These are phyloP conservation scores for Smutsia temminckii DNA, from an alignment of 2,797 vertebrate species.

Conservation along the genomic window DNA sequence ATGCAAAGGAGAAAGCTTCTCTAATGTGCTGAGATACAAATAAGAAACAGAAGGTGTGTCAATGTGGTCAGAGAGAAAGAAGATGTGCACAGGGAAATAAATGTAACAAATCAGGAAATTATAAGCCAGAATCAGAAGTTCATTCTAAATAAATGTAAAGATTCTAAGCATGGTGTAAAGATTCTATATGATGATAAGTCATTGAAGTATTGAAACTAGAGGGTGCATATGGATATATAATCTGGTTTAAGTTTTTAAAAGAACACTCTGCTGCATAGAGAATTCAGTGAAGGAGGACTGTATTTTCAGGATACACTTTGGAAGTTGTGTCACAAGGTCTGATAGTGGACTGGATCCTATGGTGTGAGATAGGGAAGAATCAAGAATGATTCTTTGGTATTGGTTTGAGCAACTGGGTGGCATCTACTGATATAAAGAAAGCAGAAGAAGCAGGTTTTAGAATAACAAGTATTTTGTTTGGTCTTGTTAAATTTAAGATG, in stretches of 20 bases:
- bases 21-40: not conserved
- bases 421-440: not conserved
- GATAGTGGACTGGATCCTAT: not conserved
- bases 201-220: not conserved
- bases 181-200: not conserved
- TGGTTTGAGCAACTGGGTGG: not conserved
- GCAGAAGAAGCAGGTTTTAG: not conserved
- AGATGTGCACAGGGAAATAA: too few relatives aligned
- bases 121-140: not conserved
- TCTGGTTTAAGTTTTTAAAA: not conserved
- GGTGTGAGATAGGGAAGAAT: not conserved
- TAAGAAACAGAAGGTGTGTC: not conserved
- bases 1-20: not conserved
- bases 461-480: not conserved
- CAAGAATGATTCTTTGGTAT: not conserved
- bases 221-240: not conserved
- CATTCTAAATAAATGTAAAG: not conserved
- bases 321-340: not conserved
- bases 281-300: not conserved
- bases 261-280: not conserved
- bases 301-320: not conserved
- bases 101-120: not conserved
- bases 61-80: not conserved
- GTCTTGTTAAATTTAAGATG: not conserved
- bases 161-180: not conserved